Evolutionary conservation across 2,888 invertebrate species (phyloP).

Genomic region (Agrochola lychnidis): DNA sequence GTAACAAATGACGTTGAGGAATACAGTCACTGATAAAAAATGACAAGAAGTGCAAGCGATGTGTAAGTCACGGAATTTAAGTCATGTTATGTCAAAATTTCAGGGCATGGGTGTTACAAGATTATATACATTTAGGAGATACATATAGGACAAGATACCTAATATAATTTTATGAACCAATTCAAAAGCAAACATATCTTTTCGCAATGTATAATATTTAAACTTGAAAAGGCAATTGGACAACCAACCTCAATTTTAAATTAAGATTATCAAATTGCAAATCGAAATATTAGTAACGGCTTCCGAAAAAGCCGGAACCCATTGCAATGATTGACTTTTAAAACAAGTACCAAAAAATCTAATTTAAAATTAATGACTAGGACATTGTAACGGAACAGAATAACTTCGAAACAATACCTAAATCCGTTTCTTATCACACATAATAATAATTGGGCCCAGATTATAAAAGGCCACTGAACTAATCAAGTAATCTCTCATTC

Average conservation of each 20-base stretch:
- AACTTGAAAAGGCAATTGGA: conserved; percentile 32
- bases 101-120: neutral
- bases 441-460: conserved; percentile 63
- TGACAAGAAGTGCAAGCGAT: too few species aligned
- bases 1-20: neutral
- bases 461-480: conserved; percentile 69
- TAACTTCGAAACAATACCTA: conserved; percentile 57
- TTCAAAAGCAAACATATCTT: neutral
- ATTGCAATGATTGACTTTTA: conserved; percentile 53
- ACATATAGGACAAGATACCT: neutral
- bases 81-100: neutral
- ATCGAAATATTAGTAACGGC: conserved; percentile 32
- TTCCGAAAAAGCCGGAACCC: conserved; percentile 63
- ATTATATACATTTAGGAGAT: neutral
- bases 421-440: conserved; percentile 66
- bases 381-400: conserved; percentile 64
- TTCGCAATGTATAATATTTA: neutral
- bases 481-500: conserved; percentile 67
- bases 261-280: conserved; percentile 57
- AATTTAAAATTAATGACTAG: conserved; percentile 64
- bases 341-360: conserved; percentile 46
- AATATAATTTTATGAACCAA: too few species aligned
- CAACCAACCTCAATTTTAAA: conserved; percentile 43
- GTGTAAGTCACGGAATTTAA: neutral
- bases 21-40: neutral